Base-by-base conservation (phyloP, 2,888 invertebrate genomes). In the Eristalis intricaria region DNA sequence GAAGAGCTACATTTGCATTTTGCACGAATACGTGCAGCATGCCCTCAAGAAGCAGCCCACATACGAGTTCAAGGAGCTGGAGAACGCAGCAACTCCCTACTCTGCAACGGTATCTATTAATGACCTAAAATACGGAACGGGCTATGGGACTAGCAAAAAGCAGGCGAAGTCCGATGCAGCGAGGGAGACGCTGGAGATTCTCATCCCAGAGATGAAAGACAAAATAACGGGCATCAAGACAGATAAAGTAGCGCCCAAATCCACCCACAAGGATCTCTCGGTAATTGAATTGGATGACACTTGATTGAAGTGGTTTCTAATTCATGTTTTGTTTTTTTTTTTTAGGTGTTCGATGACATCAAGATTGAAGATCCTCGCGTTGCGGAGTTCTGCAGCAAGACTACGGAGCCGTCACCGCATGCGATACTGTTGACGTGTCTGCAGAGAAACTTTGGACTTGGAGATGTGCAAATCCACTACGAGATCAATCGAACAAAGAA, bases 11-110 rank as follows among this genome's bases (percentile, higher is more conserved):
- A 97, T 99, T 10, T 98, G 98, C 89, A 98, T 99, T 91, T 95
- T 99, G 90, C 99, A 99, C 93, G 99, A 99, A 83, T 99, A 99
- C 93, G 98, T 99, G 56, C 98, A 99, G 89, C 97, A 99, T 91
- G 98, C 98, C 4, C 94, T 99, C 82, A 97, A 98, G 92, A 97
- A 98, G 89, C 98, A 98, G 90, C 99, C 99, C 0, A 96, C 96
- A 0, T 99, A 99, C 93, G 96, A 97, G 91, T 99, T 98, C 92
- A 96, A 96, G 90, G 98, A 99, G 93, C 94, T 98, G 95, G 97
- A 98, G 93, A 98, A 98, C 94, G 97, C 98, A 1, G 95, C 97
- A 5, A 97, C 97, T 0, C 99, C 99, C 0, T 99, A 98, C 94
- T 96, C 98, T 77, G 99, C 99, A 13, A 98, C 98, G 3, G 98